Evolutionary conservation across 2,797 vertebrate species (phyloP).

Genomic region (Apodemus agrarius): DNA sequence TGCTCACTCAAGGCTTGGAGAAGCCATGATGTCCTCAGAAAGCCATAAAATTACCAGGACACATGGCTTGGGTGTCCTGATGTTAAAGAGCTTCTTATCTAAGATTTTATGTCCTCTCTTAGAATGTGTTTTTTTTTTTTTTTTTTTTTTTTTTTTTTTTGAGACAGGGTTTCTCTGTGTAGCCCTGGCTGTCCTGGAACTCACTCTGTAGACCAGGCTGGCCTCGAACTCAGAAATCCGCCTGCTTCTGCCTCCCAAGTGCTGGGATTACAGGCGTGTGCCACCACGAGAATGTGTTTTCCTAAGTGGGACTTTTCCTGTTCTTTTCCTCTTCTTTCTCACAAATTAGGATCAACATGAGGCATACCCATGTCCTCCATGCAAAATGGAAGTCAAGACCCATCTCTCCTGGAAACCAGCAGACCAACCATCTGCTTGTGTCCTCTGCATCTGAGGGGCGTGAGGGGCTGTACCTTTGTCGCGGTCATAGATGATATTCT

Average conservation of each 20-base stretch:
- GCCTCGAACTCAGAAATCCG: no score
- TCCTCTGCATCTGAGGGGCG: background rate
- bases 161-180: no score
- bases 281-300: no score
- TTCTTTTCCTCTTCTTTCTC: background rate
- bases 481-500: slow-evolving; percentile 96
- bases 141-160: no score
- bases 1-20: background rate
- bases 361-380: no score
- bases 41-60: background rate
- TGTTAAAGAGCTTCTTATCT: background rate
- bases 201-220: no score
- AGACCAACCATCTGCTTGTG: accelerated
- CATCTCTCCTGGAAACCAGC: background rate
- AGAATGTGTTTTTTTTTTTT: no score
- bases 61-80: background rate
- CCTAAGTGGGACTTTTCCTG: background rate
- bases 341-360: background rate
- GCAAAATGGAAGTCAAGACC: background rate
- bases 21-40: background rate
- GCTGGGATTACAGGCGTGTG: no score
- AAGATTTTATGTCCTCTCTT: background rate
- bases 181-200: no score
- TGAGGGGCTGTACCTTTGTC: slow-evolving; percentile 88
- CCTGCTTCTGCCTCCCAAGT: no score